These are phyloP conservation scores for Columba guinea DNA, from an alignment of 2,797 vertebrate species.

Conservation along the genomic window DNA sequence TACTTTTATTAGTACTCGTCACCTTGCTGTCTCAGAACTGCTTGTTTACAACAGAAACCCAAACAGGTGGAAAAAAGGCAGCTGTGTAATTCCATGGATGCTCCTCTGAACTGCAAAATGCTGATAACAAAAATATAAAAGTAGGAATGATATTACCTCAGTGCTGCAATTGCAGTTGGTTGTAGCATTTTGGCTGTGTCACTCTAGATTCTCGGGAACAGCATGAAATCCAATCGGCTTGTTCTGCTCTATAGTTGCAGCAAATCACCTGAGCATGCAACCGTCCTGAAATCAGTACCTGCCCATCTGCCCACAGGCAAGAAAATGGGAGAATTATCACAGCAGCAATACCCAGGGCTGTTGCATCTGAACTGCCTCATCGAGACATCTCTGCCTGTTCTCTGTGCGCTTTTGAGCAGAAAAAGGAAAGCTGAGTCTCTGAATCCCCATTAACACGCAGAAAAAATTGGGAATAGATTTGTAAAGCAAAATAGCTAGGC, in stretches of 20 bases:
- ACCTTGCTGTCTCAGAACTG: not conserved
- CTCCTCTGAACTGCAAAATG: not conserved
- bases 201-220: not conserved
- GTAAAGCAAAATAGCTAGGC: not conserved
- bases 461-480: not conserved
- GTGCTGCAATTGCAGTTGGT: not conserved
- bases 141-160: fast-evolving
- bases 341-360: not conserved
- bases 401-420: fast-evolving
- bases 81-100: not conserved
- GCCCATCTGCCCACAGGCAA: not conserved
- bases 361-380: not conserved
- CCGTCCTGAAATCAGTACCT: not conserved
- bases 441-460: not conserved
- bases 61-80: not conserved
- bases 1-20: not conserved
- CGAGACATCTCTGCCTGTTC: not conserved
- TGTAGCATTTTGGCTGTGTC: not conserved
- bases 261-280: not conserved
- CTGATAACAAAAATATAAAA: not conserved
- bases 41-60: not conserved
- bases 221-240: not conserved
- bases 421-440: not conserved
- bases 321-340: not conserved
- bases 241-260: not conserved